Conservation (phyloP, 1,140 invertebrate genomes). For the Mycetomoellerius zeteki region DNA sequence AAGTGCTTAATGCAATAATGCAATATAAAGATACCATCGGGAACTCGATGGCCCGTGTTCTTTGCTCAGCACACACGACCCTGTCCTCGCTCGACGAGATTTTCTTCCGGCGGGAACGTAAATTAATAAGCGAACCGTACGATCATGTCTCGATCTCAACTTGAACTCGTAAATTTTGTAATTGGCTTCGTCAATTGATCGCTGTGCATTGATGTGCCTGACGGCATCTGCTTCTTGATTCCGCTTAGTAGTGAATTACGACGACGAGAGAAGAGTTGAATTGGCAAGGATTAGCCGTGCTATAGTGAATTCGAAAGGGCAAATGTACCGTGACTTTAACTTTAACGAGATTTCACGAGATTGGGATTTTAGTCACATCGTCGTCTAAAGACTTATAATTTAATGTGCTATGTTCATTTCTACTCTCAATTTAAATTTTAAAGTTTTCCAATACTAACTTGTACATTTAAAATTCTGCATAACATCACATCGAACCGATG, state of each 20-base stretch:
- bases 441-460: neutral
- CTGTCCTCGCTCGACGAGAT: slow-evolving; percentile 45
- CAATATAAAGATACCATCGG: slow-evolving; percentile 85
- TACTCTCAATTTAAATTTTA: slow-evolving; percentile 36
- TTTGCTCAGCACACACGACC: slow-evolving; percentile 61
- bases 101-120: slow-evolving; percentile 66
- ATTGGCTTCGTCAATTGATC: slow-evolving; percentile 50
- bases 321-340: slow-evolving; percentile 44
- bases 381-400: slow-evolving; percentile 6
- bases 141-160: neutral
- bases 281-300: slow-evolving; percentile 13
- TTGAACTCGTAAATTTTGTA: slow-evolving; percentile 26
- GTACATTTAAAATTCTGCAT: neutral
- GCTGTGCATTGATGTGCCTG: neutral
- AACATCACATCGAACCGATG: neutral
- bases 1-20: slow-evolving; percentile 85
- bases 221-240: slow-evolving; percentile 1
- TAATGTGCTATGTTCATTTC: neutral
- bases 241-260: slow-evolving; percentile 6
- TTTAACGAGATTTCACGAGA: slow-evolving; percentile 32
- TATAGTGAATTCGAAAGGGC: neutral
- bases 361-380: neutral
- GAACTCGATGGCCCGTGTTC: slow-evolving; percentile 74
- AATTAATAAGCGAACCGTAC: slow-evolving; percentile 68
- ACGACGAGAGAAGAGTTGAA: slow-evolving; percentile 2